phyloP scores from a whole-genome alignment of 2,797 vertebrate species.

The Coendou prehensilis region DNA sequence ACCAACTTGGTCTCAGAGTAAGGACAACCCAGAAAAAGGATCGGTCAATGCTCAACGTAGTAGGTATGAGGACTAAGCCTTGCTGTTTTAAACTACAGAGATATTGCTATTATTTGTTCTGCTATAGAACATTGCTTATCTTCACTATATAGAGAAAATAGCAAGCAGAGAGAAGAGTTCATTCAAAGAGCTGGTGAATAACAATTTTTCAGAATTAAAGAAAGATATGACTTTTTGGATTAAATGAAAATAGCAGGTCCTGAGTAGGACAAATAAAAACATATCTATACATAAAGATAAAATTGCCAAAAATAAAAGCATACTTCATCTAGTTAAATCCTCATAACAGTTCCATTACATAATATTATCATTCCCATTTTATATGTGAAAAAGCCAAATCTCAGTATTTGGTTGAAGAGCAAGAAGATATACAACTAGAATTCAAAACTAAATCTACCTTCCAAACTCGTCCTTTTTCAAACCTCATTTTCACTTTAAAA shows the following conservation, averaged over 20 bases:
- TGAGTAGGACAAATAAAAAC: conserved; percentile 40
- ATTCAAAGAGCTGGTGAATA: conserved; percentile 6
- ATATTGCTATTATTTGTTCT: neutral
- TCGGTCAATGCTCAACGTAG: neutral
- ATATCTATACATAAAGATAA: neutral
- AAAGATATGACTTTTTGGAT: conserved; percentile 2
- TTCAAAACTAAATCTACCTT: conserved; percentile 19
- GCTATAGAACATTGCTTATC: neutral
- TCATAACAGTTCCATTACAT: neutral
- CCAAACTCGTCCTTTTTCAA: neutral
- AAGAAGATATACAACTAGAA: neutral
- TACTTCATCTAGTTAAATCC: neutral
- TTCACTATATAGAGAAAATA: conserved; percentile 18
- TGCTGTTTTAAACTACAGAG: neutral
- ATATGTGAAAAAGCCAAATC: neutral
- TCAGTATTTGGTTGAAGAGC: neutral
- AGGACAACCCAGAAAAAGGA: neutral
- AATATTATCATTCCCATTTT: neutral
- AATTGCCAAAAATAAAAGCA: conserved; percentile 18
- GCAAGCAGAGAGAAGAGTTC: neutral
- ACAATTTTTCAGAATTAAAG: conserved; percentile 1
- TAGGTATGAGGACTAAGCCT: neutral
- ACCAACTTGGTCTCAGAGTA: neutral
- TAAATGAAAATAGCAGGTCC: conserved; percentile 36
- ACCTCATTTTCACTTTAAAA: conserved; percentile 24